Base-by-base conservation (phyloP, 2,797 vertebrate species). In the Hemitrygon akajei region DNA sequence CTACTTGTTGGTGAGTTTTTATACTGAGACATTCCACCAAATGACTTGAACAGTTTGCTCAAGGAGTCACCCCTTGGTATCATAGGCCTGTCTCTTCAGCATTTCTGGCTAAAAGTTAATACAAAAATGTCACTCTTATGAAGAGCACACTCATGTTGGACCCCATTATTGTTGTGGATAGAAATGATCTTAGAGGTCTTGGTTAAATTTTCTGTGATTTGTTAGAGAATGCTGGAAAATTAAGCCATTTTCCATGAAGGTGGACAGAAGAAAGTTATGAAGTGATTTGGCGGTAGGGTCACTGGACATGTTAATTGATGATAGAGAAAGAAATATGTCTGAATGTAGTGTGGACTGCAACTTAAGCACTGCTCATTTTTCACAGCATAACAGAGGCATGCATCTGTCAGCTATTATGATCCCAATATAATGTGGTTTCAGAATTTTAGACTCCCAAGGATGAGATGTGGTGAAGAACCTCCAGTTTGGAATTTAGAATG, bases 401-500 rank as follows among this genome's bases (percentile, higher is more conserved):
- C 2, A 20, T 69, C 86, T 89, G 86, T 40, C 63, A 69, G 9
- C 63, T 34, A 89, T 89, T 89, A 69, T 0, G 84, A 11, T 89
- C 60, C 63, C 34, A 20, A 69, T 7, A 27, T 89, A 63, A 89
- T 89, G n/a, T 89, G 86, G 60, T 89, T 89, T 69, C 63, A 89
- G 60, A 89, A 89, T 37, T 89, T 89, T 37, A 37, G 63, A 69
- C 63, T 69, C 66, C 60, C 63, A 37, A 69, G n/a, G 86, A 89
- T 69, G 7, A 34, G 89, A 89, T 34, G 30, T 89, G 37, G 66
- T 25, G 60, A 1, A 7, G 34, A 69, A 69, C 18, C n/a, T 89
- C 18, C 30, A 37, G 16, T 69, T 89, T 69, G 86, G 7, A 69
- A 89, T 40, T 7, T 69, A 69, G n/a, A 22, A 89, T n/a, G 69